phyloP scores from a whole-genome alignment of 2,797 vertebrate species.

The Pseudochaenichthys georgianus region DNA sequence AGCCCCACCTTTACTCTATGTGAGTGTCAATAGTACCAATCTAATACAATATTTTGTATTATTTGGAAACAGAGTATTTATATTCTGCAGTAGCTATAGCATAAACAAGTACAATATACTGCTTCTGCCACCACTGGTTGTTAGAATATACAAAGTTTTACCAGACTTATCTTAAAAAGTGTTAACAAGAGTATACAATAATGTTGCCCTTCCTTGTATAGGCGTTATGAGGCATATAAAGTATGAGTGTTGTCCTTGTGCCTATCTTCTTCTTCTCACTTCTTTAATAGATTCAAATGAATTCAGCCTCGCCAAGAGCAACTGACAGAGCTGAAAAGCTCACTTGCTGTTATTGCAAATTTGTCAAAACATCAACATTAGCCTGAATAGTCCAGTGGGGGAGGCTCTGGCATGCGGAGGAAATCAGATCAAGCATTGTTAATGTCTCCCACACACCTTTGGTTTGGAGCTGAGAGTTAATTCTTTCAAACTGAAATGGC shows the following conservation, averaged over 20 bases:
- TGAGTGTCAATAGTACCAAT: too few species aligned
- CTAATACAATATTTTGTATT: too few species aligned
- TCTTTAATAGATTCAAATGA: constrained; percentile 75
- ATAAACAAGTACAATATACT: neutral
- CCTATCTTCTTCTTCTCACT: constrained; percentile 27
- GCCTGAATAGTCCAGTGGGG: constrained; percentile 60
- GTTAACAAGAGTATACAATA: neutral
- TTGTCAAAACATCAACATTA: constrained; percentile 74
- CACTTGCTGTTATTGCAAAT: constrained; percentile 61
- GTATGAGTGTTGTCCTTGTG: constrained; percentile 19
- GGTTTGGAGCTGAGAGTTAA: constrained; percentile 49
- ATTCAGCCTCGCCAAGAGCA: constrained; percentile 68
- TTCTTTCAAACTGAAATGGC: constrained; percentile 55
- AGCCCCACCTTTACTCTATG: too few species aligned
- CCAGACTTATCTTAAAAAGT: constrained; percentile 1
- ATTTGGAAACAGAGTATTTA: neutral
- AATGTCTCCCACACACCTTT: constrained; percentile 58
- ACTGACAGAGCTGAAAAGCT: constrained; percentile 71
- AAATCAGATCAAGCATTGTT: constrained; percentile 66
- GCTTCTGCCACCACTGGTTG: neutral
- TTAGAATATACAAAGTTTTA: neutral
- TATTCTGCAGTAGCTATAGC: neutral
- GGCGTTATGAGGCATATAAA: constrained; percentile 23
- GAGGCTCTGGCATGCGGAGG: constrained; percentile 49
- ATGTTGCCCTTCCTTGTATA: constrained; percentile 1